phyloP scores from a whole-genome alignment of 2,797 vertebrate species.

The Enteromius fasciolatus region DNA sequence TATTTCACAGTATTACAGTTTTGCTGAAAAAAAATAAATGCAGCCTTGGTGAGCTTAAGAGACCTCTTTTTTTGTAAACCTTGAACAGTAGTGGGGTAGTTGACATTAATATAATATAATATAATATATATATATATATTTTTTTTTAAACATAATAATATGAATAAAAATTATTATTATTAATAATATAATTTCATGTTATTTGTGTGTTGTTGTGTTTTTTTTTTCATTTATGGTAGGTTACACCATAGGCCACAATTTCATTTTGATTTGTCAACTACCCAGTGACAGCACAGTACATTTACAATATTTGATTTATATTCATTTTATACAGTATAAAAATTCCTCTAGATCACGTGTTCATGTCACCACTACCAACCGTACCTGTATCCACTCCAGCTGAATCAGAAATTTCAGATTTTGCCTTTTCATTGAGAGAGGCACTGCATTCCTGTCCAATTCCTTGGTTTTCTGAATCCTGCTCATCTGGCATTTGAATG shows the following conservation, averaged over 20 bases:
- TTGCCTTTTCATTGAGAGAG: neutral
- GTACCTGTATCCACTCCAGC: constrained; percentile 1
- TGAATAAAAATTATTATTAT: too few relatives aligned
- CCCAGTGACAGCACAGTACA: neutral
- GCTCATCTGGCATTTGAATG: constrained; percentile 1
- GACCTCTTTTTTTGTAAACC: neutral
- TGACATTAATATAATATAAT: too few relatives aligned
- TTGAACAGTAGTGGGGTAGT: neutral
- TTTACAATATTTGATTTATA: neutral
- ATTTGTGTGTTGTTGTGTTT: too few relatives aligned
- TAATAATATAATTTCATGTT: too few relatives aligned
- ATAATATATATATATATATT: too few relatives aligned
- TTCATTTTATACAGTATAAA: neutral
- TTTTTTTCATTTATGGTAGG: too few relatives aligned
- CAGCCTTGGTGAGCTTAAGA: neutral
- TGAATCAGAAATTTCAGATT: constrained; percentile 12
- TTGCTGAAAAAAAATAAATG: neutral
- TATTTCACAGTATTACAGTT: neutral
- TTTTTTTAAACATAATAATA: too few relatives aligned
- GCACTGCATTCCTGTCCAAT: neutral
- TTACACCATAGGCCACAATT: too few relatives aligned
- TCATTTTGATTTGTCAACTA: too few relatives aligned
- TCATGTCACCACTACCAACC: neutral
- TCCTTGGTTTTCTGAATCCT: constrained; percentile 1
- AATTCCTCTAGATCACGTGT: neutral